Base-by-base conservation (phyloP, 2,113 vertebrate species). In the Scatophagus argus region DNA sequence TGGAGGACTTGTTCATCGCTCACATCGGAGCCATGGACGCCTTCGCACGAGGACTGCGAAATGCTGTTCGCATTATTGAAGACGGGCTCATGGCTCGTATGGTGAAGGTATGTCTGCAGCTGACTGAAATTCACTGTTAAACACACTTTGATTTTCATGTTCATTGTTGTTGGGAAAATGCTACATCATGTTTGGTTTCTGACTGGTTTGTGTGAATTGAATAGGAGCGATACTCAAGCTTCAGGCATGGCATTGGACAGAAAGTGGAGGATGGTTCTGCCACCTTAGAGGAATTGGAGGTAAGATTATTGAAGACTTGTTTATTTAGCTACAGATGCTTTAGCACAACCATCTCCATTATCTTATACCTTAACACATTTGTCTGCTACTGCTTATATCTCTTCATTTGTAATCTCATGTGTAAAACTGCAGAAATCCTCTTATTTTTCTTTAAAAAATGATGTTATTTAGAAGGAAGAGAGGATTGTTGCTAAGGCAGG, bases 1-100 rank as follows among this genome's bases (percentile, higher is more conserved):
- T 85, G 54, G 90, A 92, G 47, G 93, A 93, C 83, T 77, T 94
- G 65, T 92, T 94, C 60, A 92, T 93, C 13, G 91, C 91, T 68
- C 93, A 93, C 82, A 87, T 93, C 11, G 87, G 87, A 32, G 92
- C 92, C 65, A 92, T 93, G 92, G 93, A 94, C 16, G 62, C 90
- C 36, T 94, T 94, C 2, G 92, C 92, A 9, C 84, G 91, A 67
- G 92, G 93, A 21, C 90, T 94, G 32, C 77, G 88, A 39, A 93
- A 93, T 2, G 87, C 92, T 4, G 84, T 89, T 27, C 56, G 67
- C 69, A 87, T 94, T 16, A 75, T 90, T 3, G 87, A 93, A 70
- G 91, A 93, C 5, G 92, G 92, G 47, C 56, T 92, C 10, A 39
- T 93, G 0, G 6, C 76, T 23, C 78, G 75, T 44, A 85, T 94